Conservation (phyloP, 2,888 invertebrate species). For the Villa cingulata region DNA sequence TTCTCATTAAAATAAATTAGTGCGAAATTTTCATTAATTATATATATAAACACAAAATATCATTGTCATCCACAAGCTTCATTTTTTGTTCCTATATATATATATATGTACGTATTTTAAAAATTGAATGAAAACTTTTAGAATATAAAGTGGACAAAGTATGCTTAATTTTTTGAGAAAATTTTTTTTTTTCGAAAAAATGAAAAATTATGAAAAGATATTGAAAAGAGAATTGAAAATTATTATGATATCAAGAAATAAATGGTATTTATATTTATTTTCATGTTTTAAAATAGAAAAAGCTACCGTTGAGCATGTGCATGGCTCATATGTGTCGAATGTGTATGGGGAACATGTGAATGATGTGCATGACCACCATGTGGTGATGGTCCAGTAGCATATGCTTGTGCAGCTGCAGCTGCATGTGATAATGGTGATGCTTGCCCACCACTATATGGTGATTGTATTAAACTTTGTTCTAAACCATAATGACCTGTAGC, state of each 20-base stretch:
- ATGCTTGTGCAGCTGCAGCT: slow-evolving; percentile 34
- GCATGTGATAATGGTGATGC: slow-evolving; percentile 52
- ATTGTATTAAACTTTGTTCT: slow-evolving; percentile 62
- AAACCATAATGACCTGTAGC: slow-evolving; percentile 48
- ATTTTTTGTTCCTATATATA: too few relatives aligned
- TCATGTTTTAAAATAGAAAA: not conserved
- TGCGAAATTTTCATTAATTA: too few relatives aligned
- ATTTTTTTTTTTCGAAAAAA: not conserved
- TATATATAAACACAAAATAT: too few relatives aligned
- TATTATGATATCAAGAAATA: slow-evolving; percentile 1
- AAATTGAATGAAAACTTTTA: too few relatives aligned
- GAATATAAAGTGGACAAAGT: too few relatives aligned
- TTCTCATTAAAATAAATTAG: too few relatives aligned
- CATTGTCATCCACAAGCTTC: too few relatives aligned
- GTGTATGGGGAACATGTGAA: slow-evolving; percentile 55
- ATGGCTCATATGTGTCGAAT: slow-evolving; percentile 52
- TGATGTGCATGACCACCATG: slow-evolving; percentile 39
- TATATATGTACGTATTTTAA: too few relatives aligned
- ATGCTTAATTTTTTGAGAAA: too few relatives aligned
- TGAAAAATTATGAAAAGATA: slow-evolving; percentile 2
- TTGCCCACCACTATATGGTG: slow-evolving; percentile 40
- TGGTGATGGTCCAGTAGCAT: slow-evolving; percentile 23
- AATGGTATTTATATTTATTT: too few relatives aligned
- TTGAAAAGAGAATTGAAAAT: slow-evolving; percentile 3
- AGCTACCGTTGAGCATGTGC: slow-evolving; percentile 73